These are phyloP conservation scores for Zophobas morio DNA, from an alignment of 1,140 invertebrate genomes.

Conservation along the genomic window DNA sequence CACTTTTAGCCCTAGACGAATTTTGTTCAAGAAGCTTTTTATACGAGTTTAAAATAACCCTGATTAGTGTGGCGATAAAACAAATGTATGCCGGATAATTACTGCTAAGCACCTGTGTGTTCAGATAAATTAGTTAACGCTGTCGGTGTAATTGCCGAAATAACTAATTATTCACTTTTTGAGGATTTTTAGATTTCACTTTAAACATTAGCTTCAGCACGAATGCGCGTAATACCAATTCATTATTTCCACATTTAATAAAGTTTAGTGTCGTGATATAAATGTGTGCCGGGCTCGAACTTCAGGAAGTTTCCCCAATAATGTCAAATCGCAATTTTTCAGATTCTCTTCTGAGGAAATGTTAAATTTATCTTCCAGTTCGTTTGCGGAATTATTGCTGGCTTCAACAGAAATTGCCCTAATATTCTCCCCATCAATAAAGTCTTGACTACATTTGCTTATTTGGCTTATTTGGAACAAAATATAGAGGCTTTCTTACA, in stretches of 20 bases:
- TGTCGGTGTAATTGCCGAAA: constrained; percentile 17
- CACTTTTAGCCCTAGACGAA: background rate
- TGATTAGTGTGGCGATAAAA: background rate
- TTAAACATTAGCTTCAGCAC: constrained; percentile 2
- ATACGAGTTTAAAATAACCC: background rate
- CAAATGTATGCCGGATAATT: background rate
- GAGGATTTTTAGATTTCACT: constrained; percentile 15
- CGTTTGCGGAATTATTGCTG: background rate
- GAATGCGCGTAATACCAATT: constrained; percentile 7
- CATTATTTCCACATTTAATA: constrained; percentile 26
- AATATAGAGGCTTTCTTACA: background rate
- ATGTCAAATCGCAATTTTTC: background rate
- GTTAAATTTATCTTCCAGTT: background rate
- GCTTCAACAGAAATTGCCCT: background rate
- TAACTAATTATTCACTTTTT: constrained; percentile 17
- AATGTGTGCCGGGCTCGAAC: background rate
- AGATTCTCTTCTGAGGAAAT: background rate
- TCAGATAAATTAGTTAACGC: background rate
- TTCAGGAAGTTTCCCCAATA: background rate
- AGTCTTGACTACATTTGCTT: background rate
- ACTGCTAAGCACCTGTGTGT: background rate
- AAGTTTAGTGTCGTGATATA: constrained; percentile 7
- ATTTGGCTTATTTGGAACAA: background rate
- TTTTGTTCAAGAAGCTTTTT: background rate
- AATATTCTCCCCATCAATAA: background rate